These are phyloP conservation scores for Meta bourneti DNA, from an alignment of 2,888 invertebrate species.

Conservation along the genomic window DNA sequence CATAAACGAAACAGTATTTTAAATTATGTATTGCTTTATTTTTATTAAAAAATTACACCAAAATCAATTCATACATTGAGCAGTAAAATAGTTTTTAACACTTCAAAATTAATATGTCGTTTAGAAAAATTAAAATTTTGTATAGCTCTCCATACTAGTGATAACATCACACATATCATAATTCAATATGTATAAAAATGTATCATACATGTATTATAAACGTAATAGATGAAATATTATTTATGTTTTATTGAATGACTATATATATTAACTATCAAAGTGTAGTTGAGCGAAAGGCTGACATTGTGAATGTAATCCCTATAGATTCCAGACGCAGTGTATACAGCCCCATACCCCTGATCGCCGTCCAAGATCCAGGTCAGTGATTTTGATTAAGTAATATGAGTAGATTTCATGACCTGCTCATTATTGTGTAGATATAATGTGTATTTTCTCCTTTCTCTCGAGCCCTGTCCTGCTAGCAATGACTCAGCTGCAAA, in stretches of 20 bases:
- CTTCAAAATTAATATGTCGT: background rate
- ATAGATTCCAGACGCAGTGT: slow-evolving; percentile 74
- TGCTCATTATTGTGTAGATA: slow-evolving; percentile 20
- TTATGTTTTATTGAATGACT: slow-evolving; percentile 20
- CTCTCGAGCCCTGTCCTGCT: background rate
- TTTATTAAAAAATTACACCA: no score
- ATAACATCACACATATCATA: no score
- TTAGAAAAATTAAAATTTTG: background rate
- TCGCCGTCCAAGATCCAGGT: slow-evolving; percentile 76
- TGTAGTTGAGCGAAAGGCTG: slow-evolving; percentile 37
- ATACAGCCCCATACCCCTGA: slow-evolving; percentile 74
- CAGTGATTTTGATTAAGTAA: slow-evolving; percentile 65
- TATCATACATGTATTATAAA: background rate
- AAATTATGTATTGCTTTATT: no score
- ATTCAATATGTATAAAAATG: background rate
- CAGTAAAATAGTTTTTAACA: no score
- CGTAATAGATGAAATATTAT: background rate
- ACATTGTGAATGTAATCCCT: slow-evolving; percentile 71
- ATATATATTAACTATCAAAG: slow-evolving; percentile 2
- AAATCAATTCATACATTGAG: no score
- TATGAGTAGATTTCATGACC: slow-evolving; percentile 45
- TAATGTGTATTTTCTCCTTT: background rate
- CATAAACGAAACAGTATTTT: no score
- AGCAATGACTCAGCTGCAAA: background rate
- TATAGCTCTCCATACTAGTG: no score